These are phyloP conservation scores for Coregonus suidteri DNA, from an alignment of 2,797 vertebrate genomes.

Conservation along the genomic window DNA sequence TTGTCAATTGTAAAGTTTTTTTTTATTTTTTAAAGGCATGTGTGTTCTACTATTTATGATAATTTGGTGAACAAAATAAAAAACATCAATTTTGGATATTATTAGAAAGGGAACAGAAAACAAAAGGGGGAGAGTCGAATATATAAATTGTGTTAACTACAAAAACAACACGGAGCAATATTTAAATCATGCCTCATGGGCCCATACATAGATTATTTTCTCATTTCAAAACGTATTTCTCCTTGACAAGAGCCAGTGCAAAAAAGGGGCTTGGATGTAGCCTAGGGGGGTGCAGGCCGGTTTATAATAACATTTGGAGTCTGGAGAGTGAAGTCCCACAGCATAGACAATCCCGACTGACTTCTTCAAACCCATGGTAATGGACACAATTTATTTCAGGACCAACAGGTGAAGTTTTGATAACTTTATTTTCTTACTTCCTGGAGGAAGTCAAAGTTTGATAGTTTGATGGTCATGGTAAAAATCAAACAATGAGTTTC, in stretches of 20 bases:
- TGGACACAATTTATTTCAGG: constrained; percentile 47
- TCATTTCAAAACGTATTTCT: constrained; percentile 42
- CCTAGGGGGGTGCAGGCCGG: constrained; percentile 30
- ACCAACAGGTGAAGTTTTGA: constrained; percentile 52
- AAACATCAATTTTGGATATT: background rate
- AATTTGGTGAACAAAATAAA: background rate
- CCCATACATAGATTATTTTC: constrained; percentile 35
- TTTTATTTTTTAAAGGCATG: background rate
- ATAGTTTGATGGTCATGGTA: constrained; percentile 27
- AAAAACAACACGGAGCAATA: constrained; percentile 18
- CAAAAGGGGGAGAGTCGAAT: constrained; percentile 15
- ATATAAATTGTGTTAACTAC: constrained; percentile 27
- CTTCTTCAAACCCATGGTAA: constrained; percentile 41
- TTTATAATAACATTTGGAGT: constrained; percentile 60
- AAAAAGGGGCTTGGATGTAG: constrained; percentile 36
- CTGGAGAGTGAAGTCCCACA: constrained; percentile 42
- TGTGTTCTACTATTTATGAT: background rate
- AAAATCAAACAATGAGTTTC: constrained; percentile 46
- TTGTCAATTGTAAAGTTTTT: background rate
- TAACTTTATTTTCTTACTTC: constrained; percentile 43
- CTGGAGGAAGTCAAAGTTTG: constrained; percentile 26
- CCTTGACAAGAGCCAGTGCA: constrained; percentile 51
- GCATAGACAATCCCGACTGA: constrained; percentile 41
- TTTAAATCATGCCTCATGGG: constrained; percentile 2
- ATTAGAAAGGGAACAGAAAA: constrained; percentile 18